phyloP scores from a whole-genome alignment of 2,113 vertebrate genomes.

The Sceloporus undulatus region DNA sequence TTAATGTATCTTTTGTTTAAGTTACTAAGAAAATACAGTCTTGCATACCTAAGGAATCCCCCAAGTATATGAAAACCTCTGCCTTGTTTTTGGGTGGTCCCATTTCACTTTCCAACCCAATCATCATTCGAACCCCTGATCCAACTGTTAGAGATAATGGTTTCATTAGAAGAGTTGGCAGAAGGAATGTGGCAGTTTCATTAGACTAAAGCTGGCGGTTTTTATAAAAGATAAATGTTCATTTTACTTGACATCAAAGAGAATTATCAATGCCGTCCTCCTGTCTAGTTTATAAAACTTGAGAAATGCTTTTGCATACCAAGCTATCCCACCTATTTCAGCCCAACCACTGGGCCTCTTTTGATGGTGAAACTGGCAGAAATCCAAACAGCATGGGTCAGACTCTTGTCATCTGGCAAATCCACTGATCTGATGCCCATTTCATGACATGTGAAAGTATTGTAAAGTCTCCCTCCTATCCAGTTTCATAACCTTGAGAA shows the following conservation, averaged over 20 bases:
- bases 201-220: background rate
- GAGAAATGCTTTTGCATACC: background rate
- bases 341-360: background rate
- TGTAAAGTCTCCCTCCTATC: slow-evolving; percentile 8
- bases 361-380: slow-evolving; percentile 10
- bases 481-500: background rate
- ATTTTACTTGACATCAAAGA: background rate
- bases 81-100: background rate
- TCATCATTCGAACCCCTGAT: background rate
- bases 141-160: background rate
- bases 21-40: background rate
- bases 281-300: slow-evolving; percentile 4
- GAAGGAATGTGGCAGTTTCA: background rate
- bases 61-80: background rate
- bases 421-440: background rate
- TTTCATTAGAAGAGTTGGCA: background rate
- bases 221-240: background rate
- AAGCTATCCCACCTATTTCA: background rate
- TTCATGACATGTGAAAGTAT: slow-evolving; percentile 9
- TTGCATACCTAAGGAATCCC: background rate
- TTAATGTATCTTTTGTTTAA: background rate
- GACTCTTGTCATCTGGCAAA: slow-evolving; percentile 16
- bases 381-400: slow-evolving; percentile 17
- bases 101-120: background rate
- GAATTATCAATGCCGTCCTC: background rate